Evolutionary conservation across 2,113 vertebrate genomes (phyloP).

Genomic region (Sapajus apella): DNA sequence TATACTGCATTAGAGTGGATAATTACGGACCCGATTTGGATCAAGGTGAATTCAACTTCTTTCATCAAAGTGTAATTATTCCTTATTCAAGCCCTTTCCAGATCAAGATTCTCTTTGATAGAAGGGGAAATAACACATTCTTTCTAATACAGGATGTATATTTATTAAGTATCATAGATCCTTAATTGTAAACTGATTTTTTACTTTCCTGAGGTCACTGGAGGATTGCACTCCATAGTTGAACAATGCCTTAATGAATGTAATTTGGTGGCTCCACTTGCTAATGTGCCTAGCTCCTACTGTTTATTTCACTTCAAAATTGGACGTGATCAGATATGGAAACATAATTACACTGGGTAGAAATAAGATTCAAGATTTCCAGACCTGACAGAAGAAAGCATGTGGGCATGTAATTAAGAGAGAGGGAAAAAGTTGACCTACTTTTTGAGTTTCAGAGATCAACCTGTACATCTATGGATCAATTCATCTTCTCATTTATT

Average conservation of each 20-base stretch:
- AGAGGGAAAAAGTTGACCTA: slow-evolving; percentile 64
- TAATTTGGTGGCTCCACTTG: slow-evolving; percentile 68
- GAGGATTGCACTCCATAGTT: slow-evolving; percentile 54
- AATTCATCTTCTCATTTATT: slow-evolving; percentile 70
- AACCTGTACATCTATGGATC: slow-evolving; percentile 67
- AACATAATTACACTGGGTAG: slow-evolving; percentile 74
- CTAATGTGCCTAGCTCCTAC: slow-evolving; percentile 67
- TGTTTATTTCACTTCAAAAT: slow-evolving; percentile 77
- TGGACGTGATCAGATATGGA: slow-evolving; percentile 68
- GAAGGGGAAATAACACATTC: slow-evolving; percentile 22
- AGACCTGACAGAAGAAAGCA: slow-evolving; percentile 69
- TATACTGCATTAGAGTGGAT: slow-evolving; percentile 55
- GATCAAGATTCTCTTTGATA: slow-evolving; percentile 52
- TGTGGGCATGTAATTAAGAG: slow-evolving; percentile 74
- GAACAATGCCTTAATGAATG: slow-evolving; percentile 76
- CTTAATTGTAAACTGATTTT: slow-evolving; percentile 61
- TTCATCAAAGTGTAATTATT: slow-evolving; percentile 70
- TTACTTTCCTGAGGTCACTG: slow-evolving; percentile 63
- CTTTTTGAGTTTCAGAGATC: slow-evolving; percentile 67
- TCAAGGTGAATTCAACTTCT: slow-evolving; percentile 66
- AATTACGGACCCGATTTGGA: slow-evolving; percentile 67
- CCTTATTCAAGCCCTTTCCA: slow-evolving; percentile 50
- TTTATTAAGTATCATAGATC: slow-evolving; percentile 50
- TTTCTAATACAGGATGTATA: slow-evolving; percentile 58
- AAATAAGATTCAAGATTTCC: slow-evolving; percentile 70